Evolutionary conservation across 2,888 invertebrate species (phyloP), one percentile per base, ranked within the genome.

Genomic region (Phytoseiulus persimilis): DNA sequence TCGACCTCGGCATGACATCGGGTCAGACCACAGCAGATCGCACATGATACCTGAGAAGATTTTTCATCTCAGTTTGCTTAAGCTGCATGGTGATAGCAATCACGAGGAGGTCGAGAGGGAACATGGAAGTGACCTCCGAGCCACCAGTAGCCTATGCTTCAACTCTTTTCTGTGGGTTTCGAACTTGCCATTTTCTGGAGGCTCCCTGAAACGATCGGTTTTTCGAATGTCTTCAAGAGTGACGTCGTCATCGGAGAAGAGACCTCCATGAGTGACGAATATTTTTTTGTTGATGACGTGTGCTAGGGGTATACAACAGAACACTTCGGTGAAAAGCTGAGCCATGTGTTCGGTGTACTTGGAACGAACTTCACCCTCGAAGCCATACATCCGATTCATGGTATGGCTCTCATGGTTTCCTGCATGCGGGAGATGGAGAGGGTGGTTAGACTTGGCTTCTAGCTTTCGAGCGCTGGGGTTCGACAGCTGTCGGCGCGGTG

Each of bases 341-440:
- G 97, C 96, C 98, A 99, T 99, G 93, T 97, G 96, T 32, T 95
- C 94, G 0, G 96, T 96, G 93, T 98, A 99, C 93, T 99, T 99
- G 9, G 96, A 95, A 92, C 97, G 96, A 0, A 99, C 99, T 94
- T 99, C 99, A 0, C 99, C 99, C 91, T 98, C 96, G 94, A 99
- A 99, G 0, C 99, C 99, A 93, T 99, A 99, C 96, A 99, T 98
- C 93, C 98, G 96, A 93, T 99, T 99, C 99, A 99, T 99, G 90
- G 96, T 97, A 89, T 96, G 95, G 91, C 98, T 98, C 93, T 99
- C 99, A 93, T 99, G 99, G 93, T 99, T 99, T n/a, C 98, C 97
- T 97, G 93, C 0, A 92, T 92, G 90, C 3, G 9, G 39, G 9
- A 39, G 33, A 90, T 6, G 9, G 9, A 3, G 83, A n/a, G 6